Evolutionary conservation across 2,113 vertebrate genomes (phyloP).

Genomic region (Smithornis capensis): DNA sequence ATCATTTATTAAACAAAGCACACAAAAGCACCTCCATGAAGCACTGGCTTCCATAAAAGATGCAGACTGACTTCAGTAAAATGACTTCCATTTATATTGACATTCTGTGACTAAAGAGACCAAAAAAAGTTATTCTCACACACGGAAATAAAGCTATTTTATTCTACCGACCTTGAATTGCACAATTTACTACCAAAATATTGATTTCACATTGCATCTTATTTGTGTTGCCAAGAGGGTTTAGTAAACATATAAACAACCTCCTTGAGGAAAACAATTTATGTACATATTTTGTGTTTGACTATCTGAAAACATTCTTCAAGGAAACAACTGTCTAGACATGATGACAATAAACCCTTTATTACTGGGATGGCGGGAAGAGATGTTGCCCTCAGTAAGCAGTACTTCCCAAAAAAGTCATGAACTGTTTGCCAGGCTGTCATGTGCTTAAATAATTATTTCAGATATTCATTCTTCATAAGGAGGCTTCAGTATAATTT

Average conservation of each 20-base stretch:
- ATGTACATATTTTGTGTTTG: slow-evolving; percentile 35
- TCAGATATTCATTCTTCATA: slow-evolving; percentile 39
- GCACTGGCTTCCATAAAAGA: not conserved
- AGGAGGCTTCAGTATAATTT: slow-evolving; percentile 29
- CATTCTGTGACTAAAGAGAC: not conserved
- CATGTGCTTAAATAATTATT: slow-evolving; percentile 58
- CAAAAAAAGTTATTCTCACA: not conserved
- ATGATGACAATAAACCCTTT: slow-evolving; percentile 56
- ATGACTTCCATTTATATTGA: not conserved
- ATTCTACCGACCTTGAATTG: not conserved
- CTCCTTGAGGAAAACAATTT: not conserved
- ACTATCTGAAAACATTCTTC: slow-evolving; percentile 13
- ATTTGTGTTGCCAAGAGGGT: not conserved
- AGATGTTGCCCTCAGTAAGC: slow-evolving; percentile 18
- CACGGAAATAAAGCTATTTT: not conserved
- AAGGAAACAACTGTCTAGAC: slow-evolving; percentile 49
- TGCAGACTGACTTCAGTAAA: not conserved
- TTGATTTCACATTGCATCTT: not conserved
- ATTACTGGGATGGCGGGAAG: slow-evolving; percentile 28
- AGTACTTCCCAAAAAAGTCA: slow-evolving; percentile 32
- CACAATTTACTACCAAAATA: not conserved
- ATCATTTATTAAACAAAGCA: slow-evolving; percentile 53
- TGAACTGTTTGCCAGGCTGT: slow-evolving; percentile 23
- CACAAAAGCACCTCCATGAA: not conserved
- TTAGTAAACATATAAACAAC: not conserved